Conservation (phyloP, 2,888 invertebrate genomes). For the Melinopterus prodromus region DNA sequence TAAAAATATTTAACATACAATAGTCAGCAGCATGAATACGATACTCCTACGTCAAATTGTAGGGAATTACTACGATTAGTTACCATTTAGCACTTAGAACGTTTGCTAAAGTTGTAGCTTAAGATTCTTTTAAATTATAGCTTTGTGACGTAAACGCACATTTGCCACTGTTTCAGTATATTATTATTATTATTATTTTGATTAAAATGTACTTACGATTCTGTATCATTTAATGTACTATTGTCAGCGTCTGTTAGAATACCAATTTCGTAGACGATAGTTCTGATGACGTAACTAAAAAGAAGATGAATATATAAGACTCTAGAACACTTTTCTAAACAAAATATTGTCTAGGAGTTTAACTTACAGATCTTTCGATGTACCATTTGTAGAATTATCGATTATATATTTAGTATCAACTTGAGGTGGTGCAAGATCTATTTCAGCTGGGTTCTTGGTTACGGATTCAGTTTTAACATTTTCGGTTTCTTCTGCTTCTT, state of each 20-base stretch:
- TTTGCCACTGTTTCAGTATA: too few species aligned
- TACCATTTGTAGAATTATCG: constrained; percentile 26
- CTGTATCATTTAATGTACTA: constrained; percentile 56
- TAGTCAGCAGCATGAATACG: too few species aligned
- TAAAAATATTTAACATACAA: too few species aligned
- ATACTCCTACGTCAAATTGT: too few species aligned
- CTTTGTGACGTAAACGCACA: too few species aligned
- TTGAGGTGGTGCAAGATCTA: constrained; percentile 6
- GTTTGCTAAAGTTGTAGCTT: too few species aligned
- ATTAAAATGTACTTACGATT: constrained; percentile 51
- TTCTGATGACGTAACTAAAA: constrained; percentile 65
- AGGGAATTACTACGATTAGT: too few species aligned
- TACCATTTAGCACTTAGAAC: too few species aligned
- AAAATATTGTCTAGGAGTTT: not conserved
- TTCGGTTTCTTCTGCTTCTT: not conserved
- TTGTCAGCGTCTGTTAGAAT: constrained; percentile 65
- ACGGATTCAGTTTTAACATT: not conserved
- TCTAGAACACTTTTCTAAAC: not conserved
- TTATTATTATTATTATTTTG: too few species aligned
- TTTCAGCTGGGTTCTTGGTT: constrained; percentile 7
- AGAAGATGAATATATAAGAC: not conserved
- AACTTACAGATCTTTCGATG: constrained; percentile 33
- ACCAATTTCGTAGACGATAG: constrained; percentile 69
- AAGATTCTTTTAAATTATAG: too few species aligned
- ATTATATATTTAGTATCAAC: not conserved